phyloP scores from a whole-genome alignment of 1,140 invertebrate species.

The Drosophila mayri region DNA sequence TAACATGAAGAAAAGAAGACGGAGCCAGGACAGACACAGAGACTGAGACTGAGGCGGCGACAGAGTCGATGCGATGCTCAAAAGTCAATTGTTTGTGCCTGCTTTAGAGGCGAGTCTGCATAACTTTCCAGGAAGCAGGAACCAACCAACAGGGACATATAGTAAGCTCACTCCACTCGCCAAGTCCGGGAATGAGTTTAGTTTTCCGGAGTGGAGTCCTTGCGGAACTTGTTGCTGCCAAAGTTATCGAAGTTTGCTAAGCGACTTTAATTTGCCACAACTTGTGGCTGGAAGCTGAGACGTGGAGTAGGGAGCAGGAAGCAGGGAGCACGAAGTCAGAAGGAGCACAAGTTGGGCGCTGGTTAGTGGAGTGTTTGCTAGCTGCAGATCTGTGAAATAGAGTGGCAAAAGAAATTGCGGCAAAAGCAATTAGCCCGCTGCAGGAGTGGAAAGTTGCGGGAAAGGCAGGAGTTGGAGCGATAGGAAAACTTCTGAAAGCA shows the following conservation, averaged over 20 bases:
- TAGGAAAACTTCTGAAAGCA: constrained; percentile 21
- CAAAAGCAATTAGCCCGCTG: constrained; percentile 40
- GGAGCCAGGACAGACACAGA: neutral
- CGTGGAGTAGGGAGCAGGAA: neutral
- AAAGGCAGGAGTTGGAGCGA: neutral
- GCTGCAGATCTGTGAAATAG: constrained; percentile 30
- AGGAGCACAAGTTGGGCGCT: neutral
- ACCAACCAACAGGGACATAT: constrained; percentile 12
- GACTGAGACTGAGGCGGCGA: constrained; percentile 8
- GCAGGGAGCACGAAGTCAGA: neutral
- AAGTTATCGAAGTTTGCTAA: constrained; percentile 52
- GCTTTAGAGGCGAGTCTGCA: constrained; percentile 63
- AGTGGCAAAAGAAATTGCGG: constrained; percentile 41
- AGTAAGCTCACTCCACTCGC: neutral
- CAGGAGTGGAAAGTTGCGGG: constrained; percentile 6
- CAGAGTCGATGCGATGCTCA: constrained; percentile 59
- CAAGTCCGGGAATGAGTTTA: constrained; percentile 25
- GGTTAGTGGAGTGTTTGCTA: constrained; percentile 19
- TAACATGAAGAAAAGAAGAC: neutral
- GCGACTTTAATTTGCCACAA: constrained; percentile 52
- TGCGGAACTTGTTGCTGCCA: constrained; percentile 52
- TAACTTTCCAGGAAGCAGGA: constrained; percentile 47
- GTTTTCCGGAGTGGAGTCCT: constrained; percentile 41
- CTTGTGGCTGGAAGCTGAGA: constrained; percentile 31
- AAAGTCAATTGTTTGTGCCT: constrained; percentile 79